Base-by-base conservation (phyloP, 2,113 vertebrate genomes). In the Nibea albiflora region DNA sequence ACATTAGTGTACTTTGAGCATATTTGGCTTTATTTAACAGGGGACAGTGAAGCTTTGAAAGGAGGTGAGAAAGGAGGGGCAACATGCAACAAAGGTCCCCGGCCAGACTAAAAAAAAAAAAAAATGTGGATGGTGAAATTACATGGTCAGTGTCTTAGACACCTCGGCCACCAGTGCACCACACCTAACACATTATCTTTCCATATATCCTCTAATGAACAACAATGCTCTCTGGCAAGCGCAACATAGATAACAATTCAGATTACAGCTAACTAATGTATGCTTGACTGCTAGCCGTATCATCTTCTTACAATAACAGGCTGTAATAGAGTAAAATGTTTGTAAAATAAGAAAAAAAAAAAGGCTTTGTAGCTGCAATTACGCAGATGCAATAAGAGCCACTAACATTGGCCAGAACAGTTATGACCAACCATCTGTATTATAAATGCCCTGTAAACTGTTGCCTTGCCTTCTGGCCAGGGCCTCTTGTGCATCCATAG, bases 401-500 rank as follows among this genome's bases (percentile, higher is more conserved):
- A 14, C 56, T 57, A 16, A 39, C 44, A 77, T 6, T 54, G 65
- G 28, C 46, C 54, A 50, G 17, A 64, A 70, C 57, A 69, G 7
- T 49, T 49, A 47, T n/a, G 50, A 64, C 62, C 44, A 57, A 65
- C 46, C 68, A 58, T 67, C 20, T 73, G 57, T 28, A 64, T 10
- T 56, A 42, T 57, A 80, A 80, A 68, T 20, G 53, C 17, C 60
- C 71, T 35, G 10, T 72, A 20, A 72, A 44, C 22, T 16, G 57
- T 2, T 50, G 6, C n/a, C 70, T 28, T 90, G 98, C 98, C 98
- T 97, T 91, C 98, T 96, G 86, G 98, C 97, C 85, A 99, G 89
- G 9, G 98, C 98, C 82, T 99, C 98, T 85, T 99, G 98, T 31
- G 98, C 98, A 90, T 99, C 98, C 98, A 99, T 99, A 20, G 98